A percentile compares a stretch with the other conserved stretches of the same genome.
phyloP scores from a whole-genome alignment of 1,140 invertebrate genomes.

The Neotoxoptera formosana region DNA sequence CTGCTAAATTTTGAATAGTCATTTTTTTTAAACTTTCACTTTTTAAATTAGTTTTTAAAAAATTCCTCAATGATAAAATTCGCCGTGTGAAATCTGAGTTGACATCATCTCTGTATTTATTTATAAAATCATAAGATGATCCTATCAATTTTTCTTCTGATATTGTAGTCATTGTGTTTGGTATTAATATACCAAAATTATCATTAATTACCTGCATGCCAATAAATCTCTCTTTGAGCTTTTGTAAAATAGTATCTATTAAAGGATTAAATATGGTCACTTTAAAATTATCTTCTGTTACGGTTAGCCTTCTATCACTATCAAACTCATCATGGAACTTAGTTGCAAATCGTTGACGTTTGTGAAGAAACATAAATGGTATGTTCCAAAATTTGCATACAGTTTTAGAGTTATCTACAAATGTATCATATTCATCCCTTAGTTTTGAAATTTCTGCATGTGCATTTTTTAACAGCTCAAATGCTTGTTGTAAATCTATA shows the following conservation, averaged over 20 bases:
- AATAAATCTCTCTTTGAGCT: conserved; percentile 28
- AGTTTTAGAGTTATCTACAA: background rate
- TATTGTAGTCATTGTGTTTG: background rate
- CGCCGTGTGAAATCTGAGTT: background rate
- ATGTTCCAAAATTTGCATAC: background rate
- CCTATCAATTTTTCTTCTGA: background rate
- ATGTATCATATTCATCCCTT: background rate
- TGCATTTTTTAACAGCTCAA: background rate
- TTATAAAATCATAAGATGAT: conserved; percentile 1
- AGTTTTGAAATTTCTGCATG: background rate
- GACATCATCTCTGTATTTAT: background rate
- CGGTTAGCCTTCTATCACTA: background rate
- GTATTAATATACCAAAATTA: conserved; percentile 3
- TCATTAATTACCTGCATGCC: background rate
- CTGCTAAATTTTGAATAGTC: background rate
- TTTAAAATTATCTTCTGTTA: conserved; percentile 43
- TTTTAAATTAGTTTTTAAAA: background rate
- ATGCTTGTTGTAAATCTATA: background rate
- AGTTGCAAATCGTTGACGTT: conserved; percentile 2
- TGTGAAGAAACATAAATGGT: background rate
- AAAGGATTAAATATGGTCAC: background rate
- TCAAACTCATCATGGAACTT: background rate
- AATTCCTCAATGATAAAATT: conserved; percentile 5
- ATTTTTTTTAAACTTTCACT: background rate
- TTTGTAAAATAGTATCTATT: background rate